phyloP scores from a whole-genome alignment of 2,888 invertebrate species.

The Dryomyza anilis region DNA sequence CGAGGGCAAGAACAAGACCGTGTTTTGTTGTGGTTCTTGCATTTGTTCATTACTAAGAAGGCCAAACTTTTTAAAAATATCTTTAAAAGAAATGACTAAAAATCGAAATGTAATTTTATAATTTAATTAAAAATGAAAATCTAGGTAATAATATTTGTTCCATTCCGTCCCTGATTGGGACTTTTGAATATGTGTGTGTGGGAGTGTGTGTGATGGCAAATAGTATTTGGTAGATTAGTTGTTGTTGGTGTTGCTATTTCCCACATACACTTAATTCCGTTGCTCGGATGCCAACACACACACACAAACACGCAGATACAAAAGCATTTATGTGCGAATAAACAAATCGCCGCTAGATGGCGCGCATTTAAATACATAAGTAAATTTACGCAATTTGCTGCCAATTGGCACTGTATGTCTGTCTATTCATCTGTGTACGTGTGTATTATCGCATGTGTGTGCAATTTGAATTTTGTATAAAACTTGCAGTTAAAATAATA shows the following conservation, averaged over 20 bases:
- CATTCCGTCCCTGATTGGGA: too few relatives aligned
- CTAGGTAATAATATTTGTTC: too few relatives aligned
- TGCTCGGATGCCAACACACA: background rate
- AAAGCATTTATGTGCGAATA: background rate
- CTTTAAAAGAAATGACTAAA: too few relatives aligned
- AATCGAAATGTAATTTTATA: too few relatives aligned
- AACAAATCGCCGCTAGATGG: background rate
- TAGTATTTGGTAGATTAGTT: background rate
- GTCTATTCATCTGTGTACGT: background rate
- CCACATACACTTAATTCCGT: background rate
- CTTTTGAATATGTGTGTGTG: too few relatives aligned
- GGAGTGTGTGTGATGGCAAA: background rate
- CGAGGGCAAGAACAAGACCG: too few relatives aligned
- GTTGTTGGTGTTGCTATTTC: background rate
- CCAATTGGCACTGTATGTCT: slow-evolving; percentile 36
- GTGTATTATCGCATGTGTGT: slow-evolving; percentile 6
- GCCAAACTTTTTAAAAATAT: too few relatives aligned
- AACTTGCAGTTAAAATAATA: slow-evolving; percentile 31
- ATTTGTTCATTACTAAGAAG: too few relatives aligned
- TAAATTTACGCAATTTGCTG: slow-evolving; percentile 49
- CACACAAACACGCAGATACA: background rate
- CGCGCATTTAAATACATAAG: slow-evolving; percentile 15
- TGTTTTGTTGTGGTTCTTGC: too few relatives aligned
- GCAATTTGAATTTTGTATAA: slow-evolving; percentile 8
- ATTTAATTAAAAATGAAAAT: too few relatives aligned